A percentile compares a stretch with the other conserved stretches of the same genome.
Conservation (phyloP, 2,113 vertebrate species). For the Tragulus kanchil region DNA sequence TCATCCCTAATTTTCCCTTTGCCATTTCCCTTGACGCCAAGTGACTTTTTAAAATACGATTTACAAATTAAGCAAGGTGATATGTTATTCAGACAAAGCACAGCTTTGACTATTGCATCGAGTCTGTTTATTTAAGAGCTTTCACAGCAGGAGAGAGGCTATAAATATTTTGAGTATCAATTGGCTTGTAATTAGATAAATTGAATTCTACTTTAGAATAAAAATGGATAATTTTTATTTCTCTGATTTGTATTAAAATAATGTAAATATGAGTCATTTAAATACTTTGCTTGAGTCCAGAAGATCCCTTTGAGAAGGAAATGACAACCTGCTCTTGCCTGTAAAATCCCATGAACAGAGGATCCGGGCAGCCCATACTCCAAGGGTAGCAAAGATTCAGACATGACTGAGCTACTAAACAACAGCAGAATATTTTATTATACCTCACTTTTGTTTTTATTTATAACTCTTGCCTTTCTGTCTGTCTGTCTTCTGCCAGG, state of each 20-base stretch:
- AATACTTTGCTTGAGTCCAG: background rate
- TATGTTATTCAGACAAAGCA: conserved; percentile 4
- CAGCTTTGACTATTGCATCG: background rate
- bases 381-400: background rate
- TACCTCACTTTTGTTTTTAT: background rate
- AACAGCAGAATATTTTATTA: background rate
- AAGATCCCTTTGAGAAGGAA: background rate
- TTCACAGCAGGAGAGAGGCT: conserved; percentile 38
- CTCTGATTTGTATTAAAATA: conserved; percentile 37
- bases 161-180: conserved; percentile 74
- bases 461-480: background rate
- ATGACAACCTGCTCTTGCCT: background rate
- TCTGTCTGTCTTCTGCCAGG: background rate
- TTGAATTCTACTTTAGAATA: conserved; percentile 30
- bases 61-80: conserved; percentile 56
- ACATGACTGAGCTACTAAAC: background rate
- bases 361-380: background rate
- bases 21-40: background rate
- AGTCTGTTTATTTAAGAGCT: conserved; percentile 60
- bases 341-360: background rate
- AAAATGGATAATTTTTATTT: conserved; percentile 61
- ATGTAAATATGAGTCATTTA: conserved; percentile 34
- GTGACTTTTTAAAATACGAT: background rate
- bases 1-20: background rate
- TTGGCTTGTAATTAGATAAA: conserved; percentile 62